Conservation (phyloP, 1,140 invertebrate genomes). For the Drosophila albomicans region DNA sequence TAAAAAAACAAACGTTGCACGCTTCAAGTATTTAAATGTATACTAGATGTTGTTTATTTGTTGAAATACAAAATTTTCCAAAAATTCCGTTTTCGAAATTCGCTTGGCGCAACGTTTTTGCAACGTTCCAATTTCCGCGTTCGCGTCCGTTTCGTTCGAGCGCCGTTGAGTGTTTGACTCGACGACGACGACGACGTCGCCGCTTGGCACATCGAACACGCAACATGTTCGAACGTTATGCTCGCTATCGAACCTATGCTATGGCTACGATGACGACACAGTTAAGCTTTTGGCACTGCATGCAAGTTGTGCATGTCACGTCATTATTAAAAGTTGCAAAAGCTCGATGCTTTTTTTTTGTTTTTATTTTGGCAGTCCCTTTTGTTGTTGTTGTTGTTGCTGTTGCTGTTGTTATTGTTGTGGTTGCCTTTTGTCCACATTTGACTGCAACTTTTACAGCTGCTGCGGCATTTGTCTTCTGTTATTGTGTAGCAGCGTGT, state of each 20-base stretch:
- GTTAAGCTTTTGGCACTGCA: conserved; percentile 52
- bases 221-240: conserved; percentile 38
- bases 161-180: conserved; percentile 71
- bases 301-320: conserved; percentile 29
- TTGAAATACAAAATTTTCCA: conserved; percentile 6
- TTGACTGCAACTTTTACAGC: conserved; percentile 42
- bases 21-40: conserved; percentile 10
- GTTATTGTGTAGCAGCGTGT: neutral
- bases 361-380: conserved; percentile 3
- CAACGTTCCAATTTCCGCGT: conserved; percentile 48
- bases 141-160: conserved; percentile 74
- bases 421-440: conserved; percentile 21
- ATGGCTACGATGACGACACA: conserved; percentile 58
- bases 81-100: conserved; percentile 28
- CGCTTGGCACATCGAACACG: conserved; percentile 8
- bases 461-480: conserved; percentile 41
- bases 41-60: neutral
- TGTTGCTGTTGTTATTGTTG: conserved; percentile 13
- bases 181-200: neutral
- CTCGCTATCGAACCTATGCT: conserved; percentile 35
- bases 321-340: conserved; percentile 27
- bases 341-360: conserved; percentile 27
- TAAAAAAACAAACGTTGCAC: neutral
- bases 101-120: conserved; percentile 24
- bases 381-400: conserved; percentile 8